Evolutionary conservation across 2,113 vertebrate species (phyloP).

Genomic region (Scophthalmus maximus): DNA sequence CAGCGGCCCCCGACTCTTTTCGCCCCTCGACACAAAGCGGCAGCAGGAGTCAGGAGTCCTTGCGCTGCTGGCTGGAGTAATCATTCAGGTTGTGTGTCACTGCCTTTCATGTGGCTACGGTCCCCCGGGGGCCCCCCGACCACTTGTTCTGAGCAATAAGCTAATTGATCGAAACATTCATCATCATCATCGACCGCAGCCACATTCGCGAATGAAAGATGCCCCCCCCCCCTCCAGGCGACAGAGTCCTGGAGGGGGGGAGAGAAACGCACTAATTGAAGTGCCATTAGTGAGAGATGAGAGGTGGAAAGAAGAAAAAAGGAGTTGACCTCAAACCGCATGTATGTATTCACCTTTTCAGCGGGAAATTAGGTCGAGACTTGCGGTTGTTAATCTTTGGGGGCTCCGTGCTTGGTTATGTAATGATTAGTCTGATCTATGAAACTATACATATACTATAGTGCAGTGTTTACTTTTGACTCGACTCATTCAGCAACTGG

Average conservation of each 20-base stretch:
- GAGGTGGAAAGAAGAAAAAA: neutral
- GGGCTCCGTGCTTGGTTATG: neutral
- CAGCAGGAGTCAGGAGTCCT: constrained; percentile 31
- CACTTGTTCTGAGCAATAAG: constrained; percentile 73
- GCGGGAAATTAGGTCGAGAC: constrained; percentile 18
- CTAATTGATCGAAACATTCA: constrained; percentile 78
- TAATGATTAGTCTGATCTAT: neutral
- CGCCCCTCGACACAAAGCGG: too few relatives aligned
- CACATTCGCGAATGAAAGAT: constrained; percentile 38
- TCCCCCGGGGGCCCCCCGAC: constrained; percentile 45
- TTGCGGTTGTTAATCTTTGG: neutral
- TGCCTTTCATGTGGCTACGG: constrained; percentile 40
- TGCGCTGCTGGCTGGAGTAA: constrained; percentile 33
- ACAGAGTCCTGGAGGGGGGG: constrained; percentile 49
- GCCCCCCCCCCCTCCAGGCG: constrained; percentile 33
- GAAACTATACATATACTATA: too few relatives aligned
- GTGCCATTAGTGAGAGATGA: constrained; percentile 45
- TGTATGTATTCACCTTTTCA: neutral
- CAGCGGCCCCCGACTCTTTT: neutral
- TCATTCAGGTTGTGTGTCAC: constrained; percentile 67
- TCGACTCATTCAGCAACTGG: constrained; percentile 41
- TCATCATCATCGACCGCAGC: constrained; percentile 64
- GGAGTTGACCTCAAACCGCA: constrained; percentile 4
- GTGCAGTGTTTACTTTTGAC: constrained; percentile 1
- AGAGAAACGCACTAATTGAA: constrained; percentile 56